Evolutionary conservation across 2,797 vertebrate genomes (phyloP).

Genomic region (Channa striata): DNA sequence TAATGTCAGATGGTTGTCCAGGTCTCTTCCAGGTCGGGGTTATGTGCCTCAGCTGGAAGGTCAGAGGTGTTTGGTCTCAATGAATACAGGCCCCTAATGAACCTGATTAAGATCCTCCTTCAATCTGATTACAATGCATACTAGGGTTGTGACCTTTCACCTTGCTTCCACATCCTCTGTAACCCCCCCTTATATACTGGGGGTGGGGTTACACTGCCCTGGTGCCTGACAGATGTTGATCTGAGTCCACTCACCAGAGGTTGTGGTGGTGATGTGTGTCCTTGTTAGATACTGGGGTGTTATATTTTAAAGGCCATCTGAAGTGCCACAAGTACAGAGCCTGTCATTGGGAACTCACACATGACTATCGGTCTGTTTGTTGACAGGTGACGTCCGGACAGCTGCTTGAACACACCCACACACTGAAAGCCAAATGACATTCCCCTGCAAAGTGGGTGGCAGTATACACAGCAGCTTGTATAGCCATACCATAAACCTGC

Average conservation of each 20-base stretch:
- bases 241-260: slow-evolving; percentile 42
- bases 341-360: slow-evolving; percentile 26
- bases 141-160: slow-evolving; percentile 65
- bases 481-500: not conserved
- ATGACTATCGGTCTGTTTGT: slow-evolving; percentile 23
- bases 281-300: slow-evolving; percentile 1
- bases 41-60: slow-evolving; percentile 70
- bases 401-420: slow-evolving; percentile 45
- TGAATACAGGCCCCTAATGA: slow-evolving; percentile 60
- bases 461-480: slow-evolving; percentile 9
- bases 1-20: slow-evolving; percentile 60
- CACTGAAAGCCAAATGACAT: slow-evolving; percentile 13
- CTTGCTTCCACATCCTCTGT: slow-evolving; percentile 37
- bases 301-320: slow-evolving; percentile 25
- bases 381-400: slow-evolving; percentile 56
- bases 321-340: slow-evolving; percentile 25
- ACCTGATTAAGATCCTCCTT: slow-evolving; percentile 61
- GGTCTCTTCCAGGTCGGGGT: slow-evolving; percentile 51
- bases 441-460: slow-evolving; percentile 39
- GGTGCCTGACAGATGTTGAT: slow-evolving; percentile 52
- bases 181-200: slow-evolving; percentile 33
- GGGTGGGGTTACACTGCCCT: not conserved
- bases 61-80: slow-evolving; percentile 37
- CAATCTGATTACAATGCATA: slow-evolving; percentile 72
- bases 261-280: no score